Conservation (phyloP, 2,113 vertebrate species). For the Apteryx mantelli region DNA sequence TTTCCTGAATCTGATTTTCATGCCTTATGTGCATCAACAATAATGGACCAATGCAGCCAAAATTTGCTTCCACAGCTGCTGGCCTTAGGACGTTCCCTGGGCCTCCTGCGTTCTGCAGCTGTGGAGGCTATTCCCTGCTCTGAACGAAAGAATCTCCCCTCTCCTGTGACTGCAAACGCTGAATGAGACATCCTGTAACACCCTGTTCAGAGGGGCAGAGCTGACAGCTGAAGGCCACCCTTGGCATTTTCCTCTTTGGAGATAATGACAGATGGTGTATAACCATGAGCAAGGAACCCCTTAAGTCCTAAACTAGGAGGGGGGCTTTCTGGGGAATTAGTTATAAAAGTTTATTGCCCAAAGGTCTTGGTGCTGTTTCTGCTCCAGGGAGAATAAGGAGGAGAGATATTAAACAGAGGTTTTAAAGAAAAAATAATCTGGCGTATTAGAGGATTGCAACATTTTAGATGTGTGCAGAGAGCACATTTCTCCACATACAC, state of each 20-base stretch:
- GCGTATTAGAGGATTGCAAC: neutral
- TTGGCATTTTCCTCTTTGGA: slow-evolving; percentile 27
- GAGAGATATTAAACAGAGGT: neutral
- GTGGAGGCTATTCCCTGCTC: slow-evolving; percentile 48
- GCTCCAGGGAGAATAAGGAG: neutral
- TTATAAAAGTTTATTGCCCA: neutral
- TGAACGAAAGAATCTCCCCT: neutral
- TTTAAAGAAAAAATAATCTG: slow-evolving; percentile 25
- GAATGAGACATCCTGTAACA: slow-evolving; percentile 59
- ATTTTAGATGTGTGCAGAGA: neutral
- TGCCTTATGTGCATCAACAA: slow-evolving; percentile 14
- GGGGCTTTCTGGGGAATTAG: neutral
- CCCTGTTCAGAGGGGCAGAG: slow-evolving; percentile 9
- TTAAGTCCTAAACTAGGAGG: neutral
- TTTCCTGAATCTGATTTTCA: slow-evolving; percentile 36
- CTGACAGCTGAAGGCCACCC: slow-evolving; percentile 9
- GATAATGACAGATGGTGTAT: neutral
- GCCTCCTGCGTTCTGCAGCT: slow-evolving; percentile 65
- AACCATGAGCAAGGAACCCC: neutral
- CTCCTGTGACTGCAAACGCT: slow-evolving; percentile 45
- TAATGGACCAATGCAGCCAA: slow-evolving; percentile 53
- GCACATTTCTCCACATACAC: neutral
- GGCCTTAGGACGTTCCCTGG: slow-evolving; percentile 46
- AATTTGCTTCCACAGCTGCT: slow-evolving; percentile 65
- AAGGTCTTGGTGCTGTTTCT: neutral